Percentiles rank a stretch among this genome's conserved stretches.
These are phyloP conservation scores for Sminthurides aquaticus DNA, from an alignment of 2,888 invertebrate genomes.

Conservation along the genomic window DNA sequence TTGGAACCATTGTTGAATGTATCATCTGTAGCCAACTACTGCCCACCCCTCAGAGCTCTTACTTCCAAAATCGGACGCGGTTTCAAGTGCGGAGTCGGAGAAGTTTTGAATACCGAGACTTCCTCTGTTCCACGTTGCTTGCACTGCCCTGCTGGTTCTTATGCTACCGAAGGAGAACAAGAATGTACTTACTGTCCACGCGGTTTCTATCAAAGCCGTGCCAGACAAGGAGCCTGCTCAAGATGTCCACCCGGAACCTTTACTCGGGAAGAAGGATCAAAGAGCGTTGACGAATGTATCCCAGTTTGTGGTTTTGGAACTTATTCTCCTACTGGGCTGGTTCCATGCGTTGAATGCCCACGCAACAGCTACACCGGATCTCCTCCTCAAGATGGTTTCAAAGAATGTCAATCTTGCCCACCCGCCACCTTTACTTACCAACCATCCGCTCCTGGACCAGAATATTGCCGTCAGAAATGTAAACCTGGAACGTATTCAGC, in stretches of 20 bases:
- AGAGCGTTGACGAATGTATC: slow-evolving; percentile 74
- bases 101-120: slow-evolving; percentile 87
- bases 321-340: slow-evolving; percentile 86
- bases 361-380: slow-evolving; percentile 80
- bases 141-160: slow-evolving; percentile 95
- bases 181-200: slow-evolving; percentile 82
- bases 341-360: slow-evolving; percentile 88
- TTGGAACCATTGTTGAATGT: slow-evolving; percentile 83
- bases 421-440: slow-evolving; percentile 82
- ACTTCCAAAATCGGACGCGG: slow-evolving; percentile 77
- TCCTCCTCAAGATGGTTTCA: slow-evolving; percentile 82
- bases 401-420: slow-evolving; percentile 88
- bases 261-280: slow-evolving; percentile 82
- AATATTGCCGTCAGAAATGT: slow-evolving; percentile 80
- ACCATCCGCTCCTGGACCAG: slow-evolving; percentile 76
- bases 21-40: slow-evolving; percentile 82
- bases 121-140: slow-evolving; percentile 86
- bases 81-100: slow-evolving; percentile 86
- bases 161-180: slow-evolving; percentile 80
- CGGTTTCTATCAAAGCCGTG: slow-evolving; percentile 88
- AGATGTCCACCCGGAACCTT: slow-evolving; percentile 89
- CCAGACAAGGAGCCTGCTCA: slow-evolving; percentile 79
- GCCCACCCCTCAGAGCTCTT: slow-evolving; percentile 80
- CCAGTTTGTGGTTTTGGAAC: slow-evolving; percentile 95
- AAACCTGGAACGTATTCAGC: slow-evolving; percentile 82